Conservation (phyloP, 2,113 vertebrate species). For the Neopipo cinnamomea region DNA sequence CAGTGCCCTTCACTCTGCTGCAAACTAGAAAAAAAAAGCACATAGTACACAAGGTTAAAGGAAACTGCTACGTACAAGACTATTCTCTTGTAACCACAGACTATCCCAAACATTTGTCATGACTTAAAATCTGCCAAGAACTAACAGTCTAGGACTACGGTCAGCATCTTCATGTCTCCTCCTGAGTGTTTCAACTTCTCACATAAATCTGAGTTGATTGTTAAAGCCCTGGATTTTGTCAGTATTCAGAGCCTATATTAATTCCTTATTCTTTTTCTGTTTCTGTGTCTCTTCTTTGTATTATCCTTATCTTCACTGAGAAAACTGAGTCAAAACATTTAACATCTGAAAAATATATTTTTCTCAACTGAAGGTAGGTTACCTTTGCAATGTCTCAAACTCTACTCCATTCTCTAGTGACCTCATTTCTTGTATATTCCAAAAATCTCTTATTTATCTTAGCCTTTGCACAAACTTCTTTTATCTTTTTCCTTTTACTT, state of each 20-base stretch:
- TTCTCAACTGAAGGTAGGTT: not conserved
- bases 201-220: not conserved
- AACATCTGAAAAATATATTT: not conserved
- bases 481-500: slow-evolving; percentile 14
- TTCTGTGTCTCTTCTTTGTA: not conserved
- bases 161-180: not conserved
- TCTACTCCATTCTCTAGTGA: slow-evolving; percentile 6
- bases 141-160: not conserved
- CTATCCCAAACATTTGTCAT: not conserved
- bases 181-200: not conserved
- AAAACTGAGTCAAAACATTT: not conserved
- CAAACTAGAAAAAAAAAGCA: not conserved
- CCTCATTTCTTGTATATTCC: not conserved
- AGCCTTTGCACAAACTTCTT: not conserved
- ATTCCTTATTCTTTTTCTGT: not conserved
- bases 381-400: not conserved
- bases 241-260: not conserved
- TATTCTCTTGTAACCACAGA: not conserved
- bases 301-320: not conserved
- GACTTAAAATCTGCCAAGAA: not conserved
- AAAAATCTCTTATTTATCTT: slow-evolving; percentile 19
- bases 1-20: not conserved
- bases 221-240: not conserved
- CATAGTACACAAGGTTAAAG: not conserved
- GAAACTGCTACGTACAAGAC: not conserved